Evolutionary conservation across 2,113 vertebrate species (phyloP).

Genomic region (Machaerirhynchus nigripectus): DNA sequence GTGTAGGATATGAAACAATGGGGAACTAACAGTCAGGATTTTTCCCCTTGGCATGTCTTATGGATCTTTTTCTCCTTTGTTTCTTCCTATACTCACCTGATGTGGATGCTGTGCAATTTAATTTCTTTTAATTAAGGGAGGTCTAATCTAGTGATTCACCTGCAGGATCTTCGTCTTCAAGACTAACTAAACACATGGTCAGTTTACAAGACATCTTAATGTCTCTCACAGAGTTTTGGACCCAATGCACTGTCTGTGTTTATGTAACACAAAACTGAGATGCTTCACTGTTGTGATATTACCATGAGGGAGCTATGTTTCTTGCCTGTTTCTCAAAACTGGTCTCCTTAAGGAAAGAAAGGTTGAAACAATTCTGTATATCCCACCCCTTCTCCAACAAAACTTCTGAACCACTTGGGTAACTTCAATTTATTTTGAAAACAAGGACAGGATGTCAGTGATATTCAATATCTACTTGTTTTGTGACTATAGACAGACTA

Average conservation of each 20-base stretch:
- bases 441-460: not conserved
- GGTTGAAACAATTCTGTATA: not conserved
- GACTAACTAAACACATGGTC: rapidly evolving
- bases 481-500: not conserved
- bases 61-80: not conserved
- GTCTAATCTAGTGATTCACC: not conserved
- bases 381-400: not conserved
- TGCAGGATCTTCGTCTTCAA: not conserved
- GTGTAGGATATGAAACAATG: not conserved
- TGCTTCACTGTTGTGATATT: not conserved
- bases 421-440: not conserved
- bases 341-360: not conserved
- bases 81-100: not conserved
- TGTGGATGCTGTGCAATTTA: rapidly evolving
- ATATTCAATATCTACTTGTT: not conserved
- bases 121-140: not conserved
- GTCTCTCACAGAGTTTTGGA: not conserved
- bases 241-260: not conserved
- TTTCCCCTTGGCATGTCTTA: not conserved
- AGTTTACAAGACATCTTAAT: not conserved
- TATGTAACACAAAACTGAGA: not conserved
- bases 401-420: not conserved
- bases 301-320: not conserved
- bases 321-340: not conserved
- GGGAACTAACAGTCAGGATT: not conserved